Percentiles rank a stretch among this genome's conserved stretches.
These are phyloP conservation scores for Halesus radiatus DNA, from an alignment of 1,140 invertebrate genomes.

Conservation along the genomic window DNA sequence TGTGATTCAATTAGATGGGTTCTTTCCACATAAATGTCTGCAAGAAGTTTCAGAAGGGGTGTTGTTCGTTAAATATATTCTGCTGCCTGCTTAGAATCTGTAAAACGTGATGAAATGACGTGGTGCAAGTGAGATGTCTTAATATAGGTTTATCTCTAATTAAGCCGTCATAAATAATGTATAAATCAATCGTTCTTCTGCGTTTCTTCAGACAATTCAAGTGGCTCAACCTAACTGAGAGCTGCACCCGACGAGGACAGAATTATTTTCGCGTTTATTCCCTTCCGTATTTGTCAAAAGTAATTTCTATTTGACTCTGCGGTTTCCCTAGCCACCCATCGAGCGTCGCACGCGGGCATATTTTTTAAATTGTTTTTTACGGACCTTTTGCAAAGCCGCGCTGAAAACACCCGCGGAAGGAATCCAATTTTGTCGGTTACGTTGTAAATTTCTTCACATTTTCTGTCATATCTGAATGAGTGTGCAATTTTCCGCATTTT, in stretches of 20 bases:
- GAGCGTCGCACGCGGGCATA: not conserved
- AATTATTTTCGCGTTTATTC: not conserved
- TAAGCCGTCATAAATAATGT: too few species aligned
- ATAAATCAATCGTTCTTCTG: too few species aligned
- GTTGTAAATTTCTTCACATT: slow-evolving; percentile 5
- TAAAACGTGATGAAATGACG: too few species aligned
- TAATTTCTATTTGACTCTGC: slow-evolving; percentile 5
- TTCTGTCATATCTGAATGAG: slow-evolving; percentile 9
- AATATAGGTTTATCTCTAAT: too few species aligned
- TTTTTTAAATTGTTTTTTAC: slow-evolving; percentile 15
- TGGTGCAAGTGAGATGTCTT: too few species aligned
- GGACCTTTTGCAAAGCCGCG: not conserved
- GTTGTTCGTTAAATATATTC: too few species aligned
- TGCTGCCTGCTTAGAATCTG: too few species aligned
- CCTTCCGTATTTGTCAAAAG: not conserved
- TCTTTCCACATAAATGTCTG: too few species aligned
- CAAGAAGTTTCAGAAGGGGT: too few species aligned
- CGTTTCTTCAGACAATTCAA: too few species aligned
- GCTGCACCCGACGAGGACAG: not conserved
- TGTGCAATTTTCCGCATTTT: not conserved
- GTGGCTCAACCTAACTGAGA: too few species aligned
- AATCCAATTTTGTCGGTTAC: slow-evolving; percentile 9
- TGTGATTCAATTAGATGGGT: too few species aligned
- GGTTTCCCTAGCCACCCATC: not conserved
- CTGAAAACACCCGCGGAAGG: not conserved